phyloP scores from a whole-genome alignment of 1,140 invertebrate species.

The Stenopsyche tienmushanensis region DNA sequence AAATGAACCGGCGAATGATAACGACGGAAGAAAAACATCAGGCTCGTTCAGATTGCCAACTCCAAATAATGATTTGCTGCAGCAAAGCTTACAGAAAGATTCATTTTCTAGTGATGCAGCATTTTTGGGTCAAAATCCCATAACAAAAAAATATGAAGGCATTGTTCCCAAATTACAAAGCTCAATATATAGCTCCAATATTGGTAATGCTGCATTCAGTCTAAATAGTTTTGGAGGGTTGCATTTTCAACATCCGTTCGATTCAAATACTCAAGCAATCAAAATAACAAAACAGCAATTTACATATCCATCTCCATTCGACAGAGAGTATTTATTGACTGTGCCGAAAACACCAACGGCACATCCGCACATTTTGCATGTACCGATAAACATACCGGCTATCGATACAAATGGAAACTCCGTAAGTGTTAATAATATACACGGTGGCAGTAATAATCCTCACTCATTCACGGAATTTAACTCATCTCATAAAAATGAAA shows the following conservation, averaged over 20 bases:
- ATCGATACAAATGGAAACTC: slow-evolving; percentile 27
- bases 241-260: slow-evolving; percentile 21
- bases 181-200: slow-evolving; percentile 6
- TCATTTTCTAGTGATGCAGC: background rate
- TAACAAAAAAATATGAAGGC: slow-evolving; percentile 16
- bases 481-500: slow-evolving; percentile 14
- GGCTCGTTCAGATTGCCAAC: background rate
- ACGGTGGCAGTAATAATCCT: slow-evolving; percentile 1
- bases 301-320: slow-evolving; percentile 35
- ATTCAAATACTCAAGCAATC: slow-evolving; percentile 26
- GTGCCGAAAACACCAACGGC: slow-evolving; percentile 17
- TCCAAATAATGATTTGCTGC: background rate
- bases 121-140: background rate
- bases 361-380: slow-evolving; percentile 23
- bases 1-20: background rate
- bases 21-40: no score
- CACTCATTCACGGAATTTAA: slow-evolving; percentile 16
- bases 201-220: background rate
- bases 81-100: background rate
- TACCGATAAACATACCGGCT: slow-evolving; percentile 37
- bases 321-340: slow-evolving; percentile 35
- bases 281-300: slow-evolving; percentile 40
- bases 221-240: slow-evolving; percentile 6
- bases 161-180: slow-evolving; percentile 19
- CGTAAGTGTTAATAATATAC: slow-evolving; percentile 31